Evolutionary conservation across 2,888 invertebrate genomes (phyloP).

Genomic region (Allophyes oxyacanthae): DNA sequence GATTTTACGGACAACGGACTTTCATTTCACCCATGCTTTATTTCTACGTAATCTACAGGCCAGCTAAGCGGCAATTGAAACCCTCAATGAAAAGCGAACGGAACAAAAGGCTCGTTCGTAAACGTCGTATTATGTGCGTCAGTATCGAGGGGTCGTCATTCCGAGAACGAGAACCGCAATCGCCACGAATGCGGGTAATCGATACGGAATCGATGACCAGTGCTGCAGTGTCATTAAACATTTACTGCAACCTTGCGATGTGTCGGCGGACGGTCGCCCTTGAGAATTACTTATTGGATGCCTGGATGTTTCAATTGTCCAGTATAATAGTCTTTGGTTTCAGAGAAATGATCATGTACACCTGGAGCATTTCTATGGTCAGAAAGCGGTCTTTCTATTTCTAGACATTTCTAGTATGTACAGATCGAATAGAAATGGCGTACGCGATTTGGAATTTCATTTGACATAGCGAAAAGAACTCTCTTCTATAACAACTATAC

Average conservation of each 20-base stretch:
- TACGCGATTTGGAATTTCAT: too few relatives aligned
- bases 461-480: too few relatives aligned
- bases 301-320: too few relatives aligned
- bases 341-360: too few relatives aligned
- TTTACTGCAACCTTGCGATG: conserved; percentile 38
- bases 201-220: conserved; percentile 57
- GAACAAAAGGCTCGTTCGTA: conserved; percentile 36
- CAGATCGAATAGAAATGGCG: too few relatives aligned
- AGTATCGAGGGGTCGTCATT: conserved; percentile 40
- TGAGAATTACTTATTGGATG: conserved; percentile 7
- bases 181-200: conserved; percentile 53
- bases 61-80: conserved; percentile 35
- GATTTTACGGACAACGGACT: conserved; percentile 27
- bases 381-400: too few relatives aligned
- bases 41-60: conserved; percentile 33
- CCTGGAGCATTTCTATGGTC: too few relatives aligned
- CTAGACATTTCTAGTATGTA: too few relatives aligned
- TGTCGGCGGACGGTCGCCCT: conserved; percentile 30
- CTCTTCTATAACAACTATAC: too few relatives aligned
- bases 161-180: conserved; percentile 50
- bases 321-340: too few relatives aligned
- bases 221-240: conserved; percentile 52
- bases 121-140: conserved; percentile 34
- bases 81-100: conserved; percentile 41
- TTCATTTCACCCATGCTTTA: conserved; percentile 33